Evolutionary conservation across 1,140 invertebrate species (phyloP).

Genomic region (Pissodes strobi): DNA sequence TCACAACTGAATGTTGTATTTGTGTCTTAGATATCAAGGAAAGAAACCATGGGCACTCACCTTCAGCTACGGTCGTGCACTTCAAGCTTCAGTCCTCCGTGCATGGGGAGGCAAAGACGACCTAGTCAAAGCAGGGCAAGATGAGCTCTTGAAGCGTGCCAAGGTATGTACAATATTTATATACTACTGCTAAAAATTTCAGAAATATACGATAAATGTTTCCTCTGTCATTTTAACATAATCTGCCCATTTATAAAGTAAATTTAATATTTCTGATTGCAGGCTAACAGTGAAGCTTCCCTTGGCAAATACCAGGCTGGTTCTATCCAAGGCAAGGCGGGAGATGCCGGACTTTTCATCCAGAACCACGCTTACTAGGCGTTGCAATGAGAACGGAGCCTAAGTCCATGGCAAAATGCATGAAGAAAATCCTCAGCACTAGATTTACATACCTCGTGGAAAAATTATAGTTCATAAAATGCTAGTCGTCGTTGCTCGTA

Average conservation of each 20-base stretch:
- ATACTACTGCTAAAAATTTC: too few relatives aligned
- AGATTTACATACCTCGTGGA: slow-evolving; percentile 3
- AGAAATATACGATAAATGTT: too few relatives aligned
- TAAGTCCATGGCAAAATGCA: not conserved
- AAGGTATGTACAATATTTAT: too few relatives aligned
- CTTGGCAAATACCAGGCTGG: slow-evolving; percentile 87
- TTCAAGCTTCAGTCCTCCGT: slow-evolving; percentile 88
- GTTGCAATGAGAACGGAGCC: not conserved
- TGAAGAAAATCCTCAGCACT: not conserved
- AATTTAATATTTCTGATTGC: slow-evolving; percentile 49
- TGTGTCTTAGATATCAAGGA: slow-evolving; percentile 50
- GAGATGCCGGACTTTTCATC: slow-evolving; percentile 82
- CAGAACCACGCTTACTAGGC: slow-evolving; percentile 86
- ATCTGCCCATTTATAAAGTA: too few relatives aligned
- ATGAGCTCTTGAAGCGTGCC: slow-evolving; percentile 88
- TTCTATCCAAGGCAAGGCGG: slow-evolving; percentile 78
- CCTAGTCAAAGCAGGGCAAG: slow-evolving; percentile 82
- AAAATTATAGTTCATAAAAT: not conserved
- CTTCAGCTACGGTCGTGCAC: slow-evolving; percentile 93
- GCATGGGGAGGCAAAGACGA: slow-evolving; percentile 92
- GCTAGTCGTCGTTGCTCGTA: slow-evolving; percentile 4
- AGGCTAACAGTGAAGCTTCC: slow-evolving; percentile 89
- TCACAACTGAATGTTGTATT: too few relatives aligned
- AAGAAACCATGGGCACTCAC: slow-evolving; percentile 94
- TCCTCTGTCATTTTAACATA: too few relatives aligned